Base-by-base conservation (phyloP, 2,797 vertebrate genomes). In the Acropternis orthonyx region DNA sequence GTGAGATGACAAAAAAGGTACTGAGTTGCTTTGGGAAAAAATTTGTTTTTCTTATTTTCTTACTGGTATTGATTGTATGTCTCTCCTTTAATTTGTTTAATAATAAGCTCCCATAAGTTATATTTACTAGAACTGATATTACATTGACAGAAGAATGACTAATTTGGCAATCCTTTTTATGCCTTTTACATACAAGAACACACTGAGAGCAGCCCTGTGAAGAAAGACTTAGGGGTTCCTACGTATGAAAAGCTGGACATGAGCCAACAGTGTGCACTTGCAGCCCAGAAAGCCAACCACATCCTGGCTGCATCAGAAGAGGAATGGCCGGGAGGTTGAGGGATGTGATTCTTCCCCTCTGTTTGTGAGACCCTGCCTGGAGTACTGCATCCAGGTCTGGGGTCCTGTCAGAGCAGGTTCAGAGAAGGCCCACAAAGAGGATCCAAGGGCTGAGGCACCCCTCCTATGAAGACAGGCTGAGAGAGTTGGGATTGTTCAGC, bases 41-140 rank as follows among this genome's bases (percentile, higher is more conserved):
- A 32, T 12, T 12, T 54, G 20, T 0, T 61, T 93, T 54, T 85
- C 39, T 52, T 68, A 8, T 85, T 94, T 93, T 86, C 49, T 84
- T 66, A 34, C 3, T 66, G 30, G 2, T 77, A 69, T 34, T 52
- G 36, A 61, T 61, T 76, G 39, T 27, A 49, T 0, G 0, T 30
- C 18, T 71, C 32, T 91, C 6, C 21, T 71, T 44, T 18, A 36
- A 24, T 59, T 71, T 92, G 11, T 59, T 92, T 74, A 80, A 56
- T 44, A 77, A 77, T 46, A 24, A 77, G 89, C 67, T 56, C 56
- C 14, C 5, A 0, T 67, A 44, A 37, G 36, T 74, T 77, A 32
- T 34, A 72, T 68, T 92, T 86, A 48, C n/a, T 37, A 56, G 51
- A 72, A 68, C 18, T 44, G 34, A 37, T 77, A 49, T 11, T 52